These are phyloP conservation scores for Calyptommatus sinebrachiatus DNA, from an alignment of 2,113 vertebrate species.

Conservation along the genomic window DNA sequence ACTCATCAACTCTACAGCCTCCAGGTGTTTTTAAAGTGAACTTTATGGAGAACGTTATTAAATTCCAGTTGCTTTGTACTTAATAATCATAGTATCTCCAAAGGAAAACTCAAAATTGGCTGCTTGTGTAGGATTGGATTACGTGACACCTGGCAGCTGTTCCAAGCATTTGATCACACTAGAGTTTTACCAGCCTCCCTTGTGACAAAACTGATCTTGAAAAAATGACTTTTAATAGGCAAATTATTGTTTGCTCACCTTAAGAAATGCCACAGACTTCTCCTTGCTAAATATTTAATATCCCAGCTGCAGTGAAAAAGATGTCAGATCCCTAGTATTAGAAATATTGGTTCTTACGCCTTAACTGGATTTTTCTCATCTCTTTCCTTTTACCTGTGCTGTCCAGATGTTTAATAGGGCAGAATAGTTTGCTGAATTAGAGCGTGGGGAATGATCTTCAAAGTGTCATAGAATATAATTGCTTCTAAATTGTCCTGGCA, in stretches of 20 bases:
- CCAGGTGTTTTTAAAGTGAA: constrained; percentile 32
- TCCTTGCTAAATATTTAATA: constrained; percentile 10
- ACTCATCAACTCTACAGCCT: constrained; percentile 11
- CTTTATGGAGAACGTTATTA: constrained; percentile 15
- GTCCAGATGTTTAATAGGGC: neutral
- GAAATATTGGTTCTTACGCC: neutral
- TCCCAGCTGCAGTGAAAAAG: neutral
- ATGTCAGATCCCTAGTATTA: neutral
- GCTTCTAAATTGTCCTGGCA: neutral
- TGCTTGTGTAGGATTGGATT: constrained; percentile 20
- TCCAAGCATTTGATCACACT: constrained; percentile 40
- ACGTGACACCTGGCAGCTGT: constrained; percentile 50
- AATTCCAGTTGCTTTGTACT: constrained; percentile 43
- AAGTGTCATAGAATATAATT: neutral
- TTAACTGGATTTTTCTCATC: neutral
- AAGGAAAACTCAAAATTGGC: constrained; percentile 39
- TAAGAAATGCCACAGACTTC: constrained; percentile 6
- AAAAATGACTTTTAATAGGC: constrained; percentile 1
- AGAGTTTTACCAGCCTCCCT: constrained; percentile 22
- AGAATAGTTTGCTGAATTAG: no score
- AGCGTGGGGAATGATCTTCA: neutral
- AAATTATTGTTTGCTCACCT: constrained; percentile 7
- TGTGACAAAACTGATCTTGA: constrained; percentile 11
- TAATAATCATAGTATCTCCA: constrained; percentile 17
- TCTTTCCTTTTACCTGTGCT: neutral